Conservation (phyloP, 2,797 vertebrate species). For the Spondyliosoma cantharus region DNA sequence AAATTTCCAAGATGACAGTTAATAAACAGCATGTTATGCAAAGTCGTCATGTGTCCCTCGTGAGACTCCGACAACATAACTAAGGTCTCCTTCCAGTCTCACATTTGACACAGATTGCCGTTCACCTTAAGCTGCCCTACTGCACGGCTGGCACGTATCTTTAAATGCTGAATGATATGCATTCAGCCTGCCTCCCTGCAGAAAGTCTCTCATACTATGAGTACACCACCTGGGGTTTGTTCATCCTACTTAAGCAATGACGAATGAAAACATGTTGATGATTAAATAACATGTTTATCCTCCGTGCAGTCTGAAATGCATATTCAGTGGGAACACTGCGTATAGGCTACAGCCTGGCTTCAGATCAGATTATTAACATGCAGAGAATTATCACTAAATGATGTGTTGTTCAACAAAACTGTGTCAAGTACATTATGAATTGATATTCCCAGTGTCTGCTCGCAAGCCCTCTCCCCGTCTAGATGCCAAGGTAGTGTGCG, state of each 20-base stretch:
- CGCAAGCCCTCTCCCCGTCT: slow-evolving; percentile 39
- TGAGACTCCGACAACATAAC: slow-evolving; percentile 38
- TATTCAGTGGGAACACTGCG: slow-evolving; percentile 83
- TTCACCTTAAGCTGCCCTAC: slow-evolving; percentile 66
- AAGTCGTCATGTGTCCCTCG: slow-evolving; percentile 12
- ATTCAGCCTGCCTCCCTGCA: slow-evolving; percentile 37
- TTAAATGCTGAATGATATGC: slow-evolving; percentile 69
- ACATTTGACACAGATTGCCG: slow-evolving; percentile 69
- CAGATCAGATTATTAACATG: slow-evolving; percentile 81
- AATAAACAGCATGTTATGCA: slow-evolving; percentile 20
- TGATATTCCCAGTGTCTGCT: slow-evolving; percentile 77
- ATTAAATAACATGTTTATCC: slow-evolving; percentile 85
- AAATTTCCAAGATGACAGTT: not conserved
- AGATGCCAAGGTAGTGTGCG: slow-evolving; percentile 62
- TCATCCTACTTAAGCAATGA: slow-evolving; percentile 74
- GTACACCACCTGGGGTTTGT: slow-evolving; percentile 74
- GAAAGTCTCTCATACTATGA: slow-evolving; percentile 65
- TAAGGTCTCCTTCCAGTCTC: slow-evolving; percentile 23
- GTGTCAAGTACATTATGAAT: slow-evolving; percentile 85
- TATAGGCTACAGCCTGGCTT: slow-evolving; percentile 78
- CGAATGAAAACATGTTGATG: slow-evolving; percentile 75
- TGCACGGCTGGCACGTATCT: slow-evolving; percentile 59
- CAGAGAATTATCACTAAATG: slow-evolving; percentile 81
- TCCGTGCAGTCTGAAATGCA: slow-evolving; percentile 78
- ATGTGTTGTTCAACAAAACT: slow-evolving; percentile 84